These are phyloP conservation scores for Danionella dracula DNA, from an alignment of 2,797 vertebrate genomes.

Conservation along the genomic window DNA sequence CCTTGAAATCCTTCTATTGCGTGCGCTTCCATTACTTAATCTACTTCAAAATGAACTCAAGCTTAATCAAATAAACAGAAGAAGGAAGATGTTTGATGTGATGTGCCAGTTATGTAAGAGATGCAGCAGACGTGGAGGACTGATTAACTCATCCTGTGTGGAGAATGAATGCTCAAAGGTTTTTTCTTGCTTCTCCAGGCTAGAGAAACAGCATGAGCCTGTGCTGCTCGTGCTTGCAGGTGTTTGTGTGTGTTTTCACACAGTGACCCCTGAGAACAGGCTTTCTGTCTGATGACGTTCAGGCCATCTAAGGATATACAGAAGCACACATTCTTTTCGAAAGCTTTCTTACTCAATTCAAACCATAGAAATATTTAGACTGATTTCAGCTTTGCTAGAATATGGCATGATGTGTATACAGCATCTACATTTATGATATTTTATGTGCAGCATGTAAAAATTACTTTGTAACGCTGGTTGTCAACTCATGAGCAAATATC, in stretches of 20 bases:
- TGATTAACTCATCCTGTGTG: not conserved
- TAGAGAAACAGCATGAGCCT: not conserved
- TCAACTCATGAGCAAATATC: too few species aligned
- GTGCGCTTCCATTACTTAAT: not conserved
- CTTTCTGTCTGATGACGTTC: not conserved
- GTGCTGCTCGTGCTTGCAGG: not conserved
- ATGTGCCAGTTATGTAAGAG: not conserved
- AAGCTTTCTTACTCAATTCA: too few species aligned
- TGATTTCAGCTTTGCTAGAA: too few species aligned
- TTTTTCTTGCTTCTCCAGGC: not conserved
- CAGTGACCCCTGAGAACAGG: not conserved
- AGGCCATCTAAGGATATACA: not conserved
- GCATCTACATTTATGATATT: too few species aligned
- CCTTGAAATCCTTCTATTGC: not conserved
- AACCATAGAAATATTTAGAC: too few species aligned
- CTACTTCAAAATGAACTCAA: constrained; percentile 9
- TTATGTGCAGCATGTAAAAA: too few species aligned
- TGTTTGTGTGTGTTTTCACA: too few species aligned
- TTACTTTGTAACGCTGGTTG: too few species aligned
- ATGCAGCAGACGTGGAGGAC: not conserved
- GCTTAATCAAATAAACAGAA: constrained; percentile 13
- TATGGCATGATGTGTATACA: too few species aligned
- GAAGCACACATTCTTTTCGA: too few species aligned
- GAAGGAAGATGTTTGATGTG: not conserved
- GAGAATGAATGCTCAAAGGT: not conserved